Conservation (phyloP, 2,797 vertebrate species). For the Serranus cabrilla region DNA sequence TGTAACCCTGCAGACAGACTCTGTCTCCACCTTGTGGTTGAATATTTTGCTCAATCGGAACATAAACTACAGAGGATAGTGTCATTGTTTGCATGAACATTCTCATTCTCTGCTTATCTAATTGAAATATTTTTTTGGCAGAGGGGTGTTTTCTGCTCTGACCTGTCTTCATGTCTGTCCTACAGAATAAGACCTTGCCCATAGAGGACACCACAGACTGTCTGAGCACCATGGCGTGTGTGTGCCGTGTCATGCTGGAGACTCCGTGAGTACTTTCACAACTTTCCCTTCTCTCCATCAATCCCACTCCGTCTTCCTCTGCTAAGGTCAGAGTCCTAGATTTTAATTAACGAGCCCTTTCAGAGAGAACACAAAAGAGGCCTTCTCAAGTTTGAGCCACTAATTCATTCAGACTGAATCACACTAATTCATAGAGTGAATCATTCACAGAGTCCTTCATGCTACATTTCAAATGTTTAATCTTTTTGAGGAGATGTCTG, state of each 20-base stretch:
- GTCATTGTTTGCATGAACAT: too few species aligned
- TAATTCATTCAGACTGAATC: constrained; percentile 32
- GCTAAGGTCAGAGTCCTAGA: constrained; percentile 23
- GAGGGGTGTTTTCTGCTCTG: neutral
- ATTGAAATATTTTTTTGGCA: too few species aligned
- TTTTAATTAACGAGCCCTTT: constrained; percentile 45
- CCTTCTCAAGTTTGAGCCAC: constrained; percentile 5
- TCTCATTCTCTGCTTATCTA: neutral
- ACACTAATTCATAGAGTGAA: constrained; percentile 3
- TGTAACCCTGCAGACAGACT: neutral
- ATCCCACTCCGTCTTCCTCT: neutral
- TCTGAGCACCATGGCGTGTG: constrained; percentile 95
- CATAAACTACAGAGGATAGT: neutral
- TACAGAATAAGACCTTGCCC: constrained; percentile 93
- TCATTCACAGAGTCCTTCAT: constrained; percentile 41
- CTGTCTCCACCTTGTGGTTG: constrained; percentile 72
- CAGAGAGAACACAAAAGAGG: constrained; percentile 32
- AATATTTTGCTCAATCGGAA: neutral
- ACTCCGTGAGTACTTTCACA: constrained; percentile 90
- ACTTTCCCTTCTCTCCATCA: neutral
- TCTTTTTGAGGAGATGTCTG: constrained; percentile 14
- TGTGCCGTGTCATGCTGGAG: constrained; percentile 95
- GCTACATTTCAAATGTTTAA: constrained; percentile 16
- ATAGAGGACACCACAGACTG: constrained; percentile 96
- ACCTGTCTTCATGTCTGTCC: neutral